Base-by-base conservation (phyloP, 2,797 vertebrate genomes). In the Forpus xanthops region DNA sequence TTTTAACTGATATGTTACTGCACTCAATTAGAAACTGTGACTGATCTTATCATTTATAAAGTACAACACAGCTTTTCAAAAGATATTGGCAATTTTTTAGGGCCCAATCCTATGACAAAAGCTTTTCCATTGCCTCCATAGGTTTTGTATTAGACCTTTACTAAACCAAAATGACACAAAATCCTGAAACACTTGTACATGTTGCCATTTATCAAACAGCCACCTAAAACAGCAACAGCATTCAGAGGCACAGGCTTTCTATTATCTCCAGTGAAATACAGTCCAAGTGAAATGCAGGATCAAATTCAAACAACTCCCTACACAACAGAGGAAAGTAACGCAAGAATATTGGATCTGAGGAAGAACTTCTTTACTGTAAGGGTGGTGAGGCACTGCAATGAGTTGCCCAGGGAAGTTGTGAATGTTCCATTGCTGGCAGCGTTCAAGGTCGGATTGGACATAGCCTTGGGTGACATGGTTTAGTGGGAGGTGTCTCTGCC, bases 141-240 rank as follows among this genome's bases (percentile, higher is more conserved):
- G 70, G 47, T 85, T 92, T 62, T 80, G 62, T 56, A 75, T 66
- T 49, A 92, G 68, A 39, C 78, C 81, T 93, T 94, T 25, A 72
- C 74, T 92, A 89, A 95, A 85, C 84, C 72, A 79, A 84, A 95
- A 91, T 92, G 79, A 87, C 88, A 91, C 30, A 33, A 85, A 91
- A 78, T 49, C 91, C 94, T 78, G 52, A 73, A 87, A 21, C 72
- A 16, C 76, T 87, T 39, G 2, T 9, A 12, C 33, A 50, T 12
- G 9, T 41, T 85, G 79, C 37, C 73, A 78, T 91, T 95, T 86
- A 85, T 97, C 92, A 93, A 81, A 50, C 28, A 94, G 78, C 35
- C 87, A 87, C 67, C 8, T 24, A 58, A 87, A 73, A 14, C 42
- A n/a, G 45, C 42, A 44, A 39, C 42, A 75, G 85, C 70, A 50